Percentiles rank a stretch among this genome's conserved stretches.
These are phyloP conservation scores for Andricus quercusramuli DNA, from an alignment of 2,888 invertebrate genomes.

Conservation along the genomic window DNA sequence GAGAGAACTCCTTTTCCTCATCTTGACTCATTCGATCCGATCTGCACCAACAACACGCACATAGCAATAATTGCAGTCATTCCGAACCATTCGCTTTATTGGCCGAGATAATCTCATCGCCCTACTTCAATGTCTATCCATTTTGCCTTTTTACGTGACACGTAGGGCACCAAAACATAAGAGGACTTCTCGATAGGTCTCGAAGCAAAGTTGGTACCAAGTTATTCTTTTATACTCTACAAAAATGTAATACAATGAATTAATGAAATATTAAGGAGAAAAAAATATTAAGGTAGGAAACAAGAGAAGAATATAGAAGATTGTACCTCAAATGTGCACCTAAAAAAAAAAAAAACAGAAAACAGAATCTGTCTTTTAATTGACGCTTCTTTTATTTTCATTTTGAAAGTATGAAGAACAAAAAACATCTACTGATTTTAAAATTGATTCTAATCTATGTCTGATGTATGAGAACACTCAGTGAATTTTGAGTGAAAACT, in stretches of 20 bases:
- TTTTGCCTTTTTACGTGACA: slow-evolving; percentile 72
- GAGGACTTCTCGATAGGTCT: slow-evolving; percentile 11
- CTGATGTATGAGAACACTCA: too few species aligned
- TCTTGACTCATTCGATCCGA: slow-evolving; percentile 49
- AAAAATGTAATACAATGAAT: not conserved
- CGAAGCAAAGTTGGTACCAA: slow-evolving; percentile 20
- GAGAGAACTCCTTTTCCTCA: slow-evolving; percentile 37
- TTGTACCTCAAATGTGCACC: too few species aligned
- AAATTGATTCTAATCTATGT: too few species aligned
- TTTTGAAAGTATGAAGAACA: too few species aligned
- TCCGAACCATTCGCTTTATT: slow-evolving; percentile 74
- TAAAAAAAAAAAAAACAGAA: too few species aligned
- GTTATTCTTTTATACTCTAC: not conserved
- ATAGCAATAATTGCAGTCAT: slow-evolving; percentile 75
- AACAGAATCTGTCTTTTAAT: too few species aligned
- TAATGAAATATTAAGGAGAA: not conserved
- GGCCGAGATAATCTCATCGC: slow-evolving; percentile 74
- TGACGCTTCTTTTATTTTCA: too few species aligned
- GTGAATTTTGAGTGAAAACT: slow-evolving; percentile 1
- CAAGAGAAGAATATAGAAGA: too few species aligned
- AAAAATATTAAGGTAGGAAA: too few species aligned
- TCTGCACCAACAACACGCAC: slow-evolving; percentile 68
- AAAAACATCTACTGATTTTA: too few species aligned
- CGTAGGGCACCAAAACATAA: slow-evolving; percentile 43
- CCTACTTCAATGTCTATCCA: slow-evolving; percentile 71